These are phyloP conservation scores for Batillaria attramentaria DNA, from an alignment of 1,140 invertebrate species.

Conservation along the genomic window DNA sequence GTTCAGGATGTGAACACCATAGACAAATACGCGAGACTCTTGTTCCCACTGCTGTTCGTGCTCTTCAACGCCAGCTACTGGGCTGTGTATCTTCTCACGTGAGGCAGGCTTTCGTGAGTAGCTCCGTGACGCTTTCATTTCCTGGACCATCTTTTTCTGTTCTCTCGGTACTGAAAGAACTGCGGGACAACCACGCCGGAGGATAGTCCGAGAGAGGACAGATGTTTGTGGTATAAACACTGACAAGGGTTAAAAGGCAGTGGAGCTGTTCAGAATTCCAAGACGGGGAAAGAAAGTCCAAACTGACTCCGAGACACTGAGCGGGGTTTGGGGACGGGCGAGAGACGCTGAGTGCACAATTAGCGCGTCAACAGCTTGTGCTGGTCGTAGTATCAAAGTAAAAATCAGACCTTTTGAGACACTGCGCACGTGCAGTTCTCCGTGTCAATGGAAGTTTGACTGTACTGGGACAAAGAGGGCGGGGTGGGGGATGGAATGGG, in stretches of 20 bases:
- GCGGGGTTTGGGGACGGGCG: too few relatives aligned
- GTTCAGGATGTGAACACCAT: constrained; percentile 98
- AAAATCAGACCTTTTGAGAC: too few relatives aligned
- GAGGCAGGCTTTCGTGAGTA: neutral
- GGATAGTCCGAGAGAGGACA: neutral
- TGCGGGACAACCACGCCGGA: neutral
- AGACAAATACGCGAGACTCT: constrained; percentile 94
- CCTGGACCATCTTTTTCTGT: neutral
- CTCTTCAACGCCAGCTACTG: constrained; percentile 95
- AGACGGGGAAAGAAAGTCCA: neutral
- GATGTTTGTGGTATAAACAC: neutral
- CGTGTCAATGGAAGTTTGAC: too few relatives aligned
- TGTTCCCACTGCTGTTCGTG: constrained; percentile 95
- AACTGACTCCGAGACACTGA: too few relatives aligned
- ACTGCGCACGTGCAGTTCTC: too few relatives aligned
- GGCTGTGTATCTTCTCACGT: constrained; percentile 83
- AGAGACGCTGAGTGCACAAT: too few relatives aligned
- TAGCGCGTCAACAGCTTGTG: too few relatives aligned
- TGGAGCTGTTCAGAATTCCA: neutral
- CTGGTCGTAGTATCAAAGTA: too few relatives aligned
- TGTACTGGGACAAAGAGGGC: too few relatives aligned
- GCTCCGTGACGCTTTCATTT: neutral
- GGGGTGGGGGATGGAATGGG: too few relatives aligned
- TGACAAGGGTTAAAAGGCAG: too few relatives aligned
- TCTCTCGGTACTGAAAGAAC: neutral